These are phyloP conservation scores for Synergus japonicus DNA, from an alignment of 2,888 invertebrate genomes.

Conservation along the genomic window DNA sequence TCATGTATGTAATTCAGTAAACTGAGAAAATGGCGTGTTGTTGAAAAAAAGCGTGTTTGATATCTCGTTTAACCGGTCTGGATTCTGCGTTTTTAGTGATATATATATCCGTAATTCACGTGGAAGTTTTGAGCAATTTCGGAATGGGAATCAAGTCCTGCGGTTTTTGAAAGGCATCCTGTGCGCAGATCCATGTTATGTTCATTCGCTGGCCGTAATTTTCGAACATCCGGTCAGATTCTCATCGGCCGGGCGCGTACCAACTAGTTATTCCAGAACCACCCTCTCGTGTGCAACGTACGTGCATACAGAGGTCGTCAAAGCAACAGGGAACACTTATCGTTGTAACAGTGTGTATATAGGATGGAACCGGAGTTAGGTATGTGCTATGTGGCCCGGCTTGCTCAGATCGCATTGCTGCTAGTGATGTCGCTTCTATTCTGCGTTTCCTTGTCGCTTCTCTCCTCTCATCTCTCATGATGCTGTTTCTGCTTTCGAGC, in stretches of 20 bases:
- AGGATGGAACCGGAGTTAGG: conserved; percentile 59
- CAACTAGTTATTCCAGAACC: conserved; percentile 55
- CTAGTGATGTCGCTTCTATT: conserved; percentile 34
- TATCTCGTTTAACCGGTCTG: conserved; percentile 7
- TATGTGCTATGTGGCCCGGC: conserved; percentile 58
- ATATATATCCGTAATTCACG: background rate
- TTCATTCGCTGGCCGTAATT: conserved; percentile 56
- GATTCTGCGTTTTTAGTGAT: background rate
- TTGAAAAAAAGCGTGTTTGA: background rate
- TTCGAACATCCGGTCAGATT: conserved; percentile 63
- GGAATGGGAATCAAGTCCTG: conserved; percentile 19
- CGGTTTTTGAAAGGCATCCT: conserved; percentile 25
- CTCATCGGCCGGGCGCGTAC: conserved; percentile 55
- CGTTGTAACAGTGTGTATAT: conserved; percentile 53
- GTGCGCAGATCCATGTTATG: conserved; percentile 34
- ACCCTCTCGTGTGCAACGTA: conserved; percentile 1
- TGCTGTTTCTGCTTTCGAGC: background rate
- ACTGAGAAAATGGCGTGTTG: too few relatives aligned
- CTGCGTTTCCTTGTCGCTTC: conserved; percentile 21
- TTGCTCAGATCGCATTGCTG: conserved; percentile 42
- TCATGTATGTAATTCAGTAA: too few relatives aligned
- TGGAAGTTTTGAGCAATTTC: conserved; percentile 25
- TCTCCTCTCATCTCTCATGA: background rate
- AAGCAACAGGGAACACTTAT: conserved; percentile 62
- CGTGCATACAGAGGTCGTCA: conserved; percentile 30